Evolutionary conservation across 2,797 vertebrate genomes (phyloP), one percentile per base, ranked within the genome.

Genomic region (Microctenopoma steveboyesi): DNA sequence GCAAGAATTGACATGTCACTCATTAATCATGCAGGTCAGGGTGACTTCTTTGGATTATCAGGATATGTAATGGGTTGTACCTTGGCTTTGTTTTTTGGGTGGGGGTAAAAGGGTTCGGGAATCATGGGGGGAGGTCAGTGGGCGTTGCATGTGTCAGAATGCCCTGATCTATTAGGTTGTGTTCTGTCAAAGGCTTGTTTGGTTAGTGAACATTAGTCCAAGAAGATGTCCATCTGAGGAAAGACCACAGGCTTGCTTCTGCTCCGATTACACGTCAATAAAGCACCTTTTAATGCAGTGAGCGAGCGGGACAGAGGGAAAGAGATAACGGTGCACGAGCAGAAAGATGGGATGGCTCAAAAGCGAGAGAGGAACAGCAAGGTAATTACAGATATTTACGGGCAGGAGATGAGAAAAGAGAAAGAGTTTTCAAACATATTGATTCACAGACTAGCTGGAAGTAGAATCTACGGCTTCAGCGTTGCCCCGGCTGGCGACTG

Each of bases 21-120:
- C 42, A 55, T 54, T 61, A 77, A 69, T 59, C 56, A 60, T 11
- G 55, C 67, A 59, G 85, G 82, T 87, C 51, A 64, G 67, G 86
- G 89, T 71, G 86, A 87, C 81, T 74, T 94, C 93, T 94, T 93
- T 94, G 93, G 93, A 92, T 90, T 64, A 57, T 82, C 51, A 48
- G 81, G 77, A 82, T 86, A 39, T 89, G 85, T 88, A 59, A 65
- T 69, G 82, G 85, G 83, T 82, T 92, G 93, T 93, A 93, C 92
- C 92, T 93, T 93, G 90, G 90, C 91, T 84, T 86, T 53, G 76
- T 81, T 76, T 56, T 57, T 73, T 2, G n/a, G 52, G 59, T 46
- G 28, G 57, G 53, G 47, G 43, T 33, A 15, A 43, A 50, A 40
- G 30, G 49, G 59, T 18, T 54, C 8, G 1, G 74, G 65, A 42